phyloP scores from a whole-genome alignment of 2,113 vertebrate genomes.

The Meles meles region DNA sequence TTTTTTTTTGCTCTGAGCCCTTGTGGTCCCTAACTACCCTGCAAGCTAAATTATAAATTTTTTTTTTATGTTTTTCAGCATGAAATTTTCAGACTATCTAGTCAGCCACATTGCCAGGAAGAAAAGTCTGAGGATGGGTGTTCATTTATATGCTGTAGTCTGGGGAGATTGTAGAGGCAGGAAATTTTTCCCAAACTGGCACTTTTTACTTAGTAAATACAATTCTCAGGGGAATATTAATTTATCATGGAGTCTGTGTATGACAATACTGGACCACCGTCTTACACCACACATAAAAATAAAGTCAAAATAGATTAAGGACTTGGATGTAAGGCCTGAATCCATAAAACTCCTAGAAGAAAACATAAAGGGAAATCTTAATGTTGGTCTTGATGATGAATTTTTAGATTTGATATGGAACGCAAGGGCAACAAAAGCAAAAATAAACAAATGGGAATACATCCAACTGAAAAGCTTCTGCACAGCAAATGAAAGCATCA shows the following conservation, averaged over 20 bases:
- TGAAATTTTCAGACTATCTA: neutral
- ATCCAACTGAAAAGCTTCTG: neutral
- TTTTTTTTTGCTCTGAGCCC: neutral
- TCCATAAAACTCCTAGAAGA: neutral
- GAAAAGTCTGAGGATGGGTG: neutral
- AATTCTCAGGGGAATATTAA: neutral
- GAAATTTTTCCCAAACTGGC: neutral
- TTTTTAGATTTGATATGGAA: neutral
- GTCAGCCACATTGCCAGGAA: neutral
- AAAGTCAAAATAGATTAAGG: neutral
- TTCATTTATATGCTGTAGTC: neutral
- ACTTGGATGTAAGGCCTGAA: neutral
- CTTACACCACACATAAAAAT: neutral
- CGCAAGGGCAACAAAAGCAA: neutral
- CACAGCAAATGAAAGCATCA: neutral
- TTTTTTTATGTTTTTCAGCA: neutral
- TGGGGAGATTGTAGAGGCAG: fast-evolving
- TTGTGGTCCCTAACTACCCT: neutral
- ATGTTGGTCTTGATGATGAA: neutral
- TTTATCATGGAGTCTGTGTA: neutral
- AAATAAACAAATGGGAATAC: neutral
- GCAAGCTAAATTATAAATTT: neutral
- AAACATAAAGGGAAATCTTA: neutral
- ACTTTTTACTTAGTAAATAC: neutral
- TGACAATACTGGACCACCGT: neutral